A percentile compares a stretch with the other conserved stretches of the same genome.
These are phyloP conservation scores for Helleia helle DNA, from an alignment of 2,888 invertebrate species.

Conservation along the genomic window DNA sequence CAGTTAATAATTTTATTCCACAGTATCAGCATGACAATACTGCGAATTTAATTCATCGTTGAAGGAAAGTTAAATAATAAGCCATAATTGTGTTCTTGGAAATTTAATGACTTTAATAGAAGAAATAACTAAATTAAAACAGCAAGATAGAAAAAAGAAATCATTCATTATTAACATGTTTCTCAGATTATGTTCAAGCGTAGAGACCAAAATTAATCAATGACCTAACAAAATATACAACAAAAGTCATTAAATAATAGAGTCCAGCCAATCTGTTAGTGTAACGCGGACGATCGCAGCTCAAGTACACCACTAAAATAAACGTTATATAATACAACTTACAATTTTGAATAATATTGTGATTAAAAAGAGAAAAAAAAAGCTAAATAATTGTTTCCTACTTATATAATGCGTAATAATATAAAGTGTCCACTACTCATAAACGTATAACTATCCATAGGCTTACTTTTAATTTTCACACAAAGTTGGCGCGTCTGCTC, in stretches of 20 bases:
- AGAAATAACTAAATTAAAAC: slow-evolving; percentile 73
- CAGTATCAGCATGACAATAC: too few relatives aligned
- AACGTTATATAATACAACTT: slow-evolving; percentile 69
- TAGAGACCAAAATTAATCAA: slow-evolving; percentile 71
- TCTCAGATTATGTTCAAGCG: slow-evolving; percentile 63
- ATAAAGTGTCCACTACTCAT: slow-evolving; percentile 74
- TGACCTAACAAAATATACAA: slow-evolving; percentile 75
- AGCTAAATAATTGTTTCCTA: slow-evolving; percentile 73
- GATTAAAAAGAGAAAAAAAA: slow-evolving; percentile 61
- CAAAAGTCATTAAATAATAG: slow-evolving; percentile 74
- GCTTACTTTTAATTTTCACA: slow-evolving; percentile 70
- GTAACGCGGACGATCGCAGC: slow-evolving; percentile 52
- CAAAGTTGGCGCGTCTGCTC: slow-evolving; percentile 32
- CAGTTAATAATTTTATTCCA: too few relatives aligned
- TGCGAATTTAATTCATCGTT: not conserved
- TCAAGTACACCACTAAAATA: slow-evolving; percentile 59
- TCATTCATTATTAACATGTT: slow-evolving; percentile 65
- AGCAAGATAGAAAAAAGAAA: slow-evolving; percentile 66
- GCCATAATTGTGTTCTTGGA: slow-evolving; percentile 51
- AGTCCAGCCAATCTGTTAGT: slow-evolving; percentile 63
- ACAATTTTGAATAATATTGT: slow-evolving; percentile 73
- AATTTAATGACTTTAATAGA: slow-evolving; percentile 75
- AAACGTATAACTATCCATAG: slow-evolving; percentile 66
- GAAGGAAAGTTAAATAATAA: slow-evolving; percentile 19
- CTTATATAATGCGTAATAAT: slow-evolving; percentile 73